Percentiles rank a stretch among this genome's conserved stretches.
These are phyloP conservation scores for Bugula neritina DNA, from an alignment of 2,888 invertebrate genomes.

Conservation along the genomic window DNA sequence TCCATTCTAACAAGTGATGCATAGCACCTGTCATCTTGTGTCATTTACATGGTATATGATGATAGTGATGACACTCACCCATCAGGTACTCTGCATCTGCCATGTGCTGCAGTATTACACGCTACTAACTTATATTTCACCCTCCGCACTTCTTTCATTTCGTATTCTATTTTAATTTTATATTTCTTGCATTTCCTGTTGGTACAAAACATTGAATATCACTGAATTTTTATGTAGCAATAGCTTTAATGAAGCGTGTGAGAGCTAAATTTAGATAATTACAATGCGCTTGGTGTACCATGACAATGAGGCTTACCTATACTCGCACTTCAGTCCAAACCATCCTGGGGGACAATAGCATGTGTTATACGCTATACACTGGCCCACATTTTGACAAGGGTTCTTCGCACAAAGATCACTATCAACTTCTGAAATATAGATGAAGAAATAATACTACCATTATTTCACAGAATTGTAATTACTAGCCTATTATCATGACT, in stretches of 20 bases:
- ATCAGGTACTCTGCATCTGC: slow-evolving; percentile 11
- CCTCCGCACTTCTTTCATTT: slow-evolving; percentile 11
- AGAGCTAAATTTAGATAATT: too few relatives aligned
- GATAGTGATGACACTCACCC: slow-evolving; percentile 7
- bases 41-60: neutral
- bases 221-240: too few relatives aligned
- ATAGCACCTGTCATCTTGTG: neutral
- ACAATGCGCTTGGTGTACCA: too few relatives aligned
- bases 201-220: neutral
- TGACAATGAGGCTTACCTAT: slow-evolving; percentile 24
- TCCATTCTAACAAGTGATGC: too few relatives aligned
- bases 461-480: too few relatives aligned
- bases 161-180: neutral
- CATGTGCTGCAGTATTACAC: slow-evolving; percentile 3
- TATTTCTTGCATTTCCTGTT: slow-evolving; percentile 23
- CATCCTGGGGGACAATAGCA: slow-evolving; percentile 27
- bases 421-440: neutral
- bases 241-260: too few relatives aligned
- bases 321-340: slow-evolving; percentile 20
- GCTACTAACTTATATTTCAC: slow-evolving; percentile 8
- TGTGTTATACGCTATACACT: slow-evolving; percentile 21
- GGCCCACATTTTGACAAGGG: slow-evolving; percentile 19
- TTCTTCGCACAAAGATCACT: slow-evolving; percentile 9
- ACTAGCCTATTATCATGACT: too few relatives aligned
- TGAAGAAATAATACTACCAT: neutral